Percentiles rank a stretch among this genome's conserved stretches.
Conservation (phyloP, 2,797 vertebrate genomes). For the Mionectes olivaceus region DNA sequence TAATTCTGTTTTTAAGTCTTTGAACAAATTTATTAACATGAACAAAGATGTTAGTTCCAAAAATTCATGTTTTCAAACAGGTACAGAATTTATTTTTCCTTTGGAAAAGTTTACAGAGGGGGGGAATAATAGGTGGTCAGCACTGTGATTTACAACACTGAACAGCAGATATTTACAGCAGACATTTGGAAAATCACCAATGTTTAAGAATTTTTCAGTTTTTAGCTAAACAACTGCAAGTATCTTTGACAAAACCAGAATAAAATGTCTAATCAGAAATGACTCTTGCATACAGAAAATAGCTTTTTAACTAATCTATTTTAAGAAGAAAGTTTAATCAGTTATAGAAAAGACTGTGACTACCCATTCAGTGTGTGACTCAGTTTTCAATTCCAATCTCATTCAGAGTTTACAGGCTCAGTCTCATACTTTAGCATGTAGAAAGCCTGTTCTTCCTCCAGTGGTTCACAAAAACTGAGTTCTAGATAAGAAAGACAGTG, state of each 20-base stretch:
- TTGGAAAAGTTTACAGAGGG: neutral
- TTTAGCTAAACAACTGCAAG: conserved; percentile 36
- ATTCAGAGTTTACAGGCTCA: neutral
- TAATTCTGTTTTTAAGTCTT: neutral
- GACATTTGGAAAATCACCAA: neutral
- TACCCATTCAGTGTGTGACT: neutral
- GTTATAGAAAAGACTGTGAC: neutral
- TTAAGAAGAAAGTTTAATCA: neutral
- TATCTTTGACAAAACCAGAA: conserved; percentile 17
- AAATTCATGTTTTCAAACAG: neutral
- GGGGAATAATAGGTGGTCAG: neutral
- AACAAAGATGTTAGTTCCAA: neutral
- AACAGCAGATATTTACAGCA: conserved; percentile 4
- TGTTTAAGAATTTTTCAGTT: neutral
- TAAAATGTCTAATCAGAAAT: conserved; percentile 9
- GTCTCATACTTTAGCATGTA: neutral
- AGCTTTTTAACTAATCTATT: neutral
- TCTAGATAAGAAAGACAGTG: neutral
- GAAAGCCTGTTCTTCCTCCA: neutral
- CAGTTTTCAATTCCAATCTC: neutral
- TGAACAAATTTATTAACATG: neutral
- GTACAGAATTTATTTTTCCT: neutral
- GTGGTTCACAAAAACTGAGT: neutral
- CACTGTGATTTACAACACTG: neutral
- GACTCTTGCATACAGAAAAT: neutral